Conservation (phyloP, 2,797 vertebrate species). For the Meda fulgida region DNA sequence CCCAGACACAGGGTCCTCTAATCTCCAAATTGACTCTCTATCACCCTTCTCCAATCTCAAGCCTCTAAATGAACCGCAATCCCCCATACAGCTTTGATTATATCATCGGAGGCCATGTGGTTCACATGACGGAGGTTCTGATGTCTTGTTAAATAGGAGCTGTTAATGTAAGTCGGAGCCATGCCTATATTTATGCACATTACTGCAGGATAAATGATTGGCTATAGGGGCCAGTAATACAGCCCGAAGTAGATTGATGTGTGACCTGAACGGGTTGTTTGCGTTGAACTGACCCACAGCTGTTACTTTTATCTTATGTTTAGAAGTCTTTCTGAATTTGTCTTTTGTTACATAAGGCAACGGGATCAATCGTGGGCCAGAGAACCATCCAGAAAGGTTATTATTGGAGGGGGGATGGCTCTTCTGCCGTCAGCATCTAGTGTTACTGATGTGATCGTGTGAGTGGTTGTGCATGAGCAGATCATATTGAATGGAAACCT, state of each 20-base stretch:
- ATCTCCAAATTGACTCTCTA: slow-evolving; percentile 23
- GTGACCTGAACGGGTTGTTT: not conserved
- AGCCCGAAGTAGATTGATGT: not conserved
- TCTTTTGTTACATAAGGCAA: slow-evolving; percentile 31
- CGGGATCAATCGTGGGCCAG: slow-evolving; percentile 2
- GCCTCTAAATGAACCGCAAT: not conserved
- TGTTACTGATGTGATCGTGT: slow-evolving; percentile 48
- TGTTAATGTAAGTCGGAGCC: not conserved
- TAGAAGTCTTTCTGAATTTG: not conserved
- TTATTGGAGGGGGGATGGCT: slow-evolving; percentile 2
- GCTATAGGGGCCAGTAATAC: not conserved
- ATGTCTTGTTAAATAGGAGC: slow-evolving; percentile 20
- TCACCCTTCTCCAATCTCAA: slow-evolving; percentile 22
- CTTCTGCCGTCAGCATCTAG: slow-evolving; percentile 24
- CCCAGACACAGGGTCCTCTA: slow-evolving; percentile 20
- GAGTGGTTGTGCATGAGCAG: slow-evolving; percentile 26
- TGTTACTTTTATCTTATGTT: slow-evolving; percentile 23
- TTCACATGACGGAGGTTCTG: slow-evolving; percentile 6
- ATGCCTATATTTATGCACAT: slow-evolving; percentile 28
- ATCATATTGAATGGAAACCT: slow-evolving; percentile 31
- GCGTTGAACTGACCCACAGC: not conserved
- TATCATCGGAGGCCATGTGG: slow-evolving; percentile 10
- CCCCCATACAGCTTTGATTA: slow-evolving; percentile 12
- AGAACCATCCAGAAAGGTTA: slow-evolving; percentile 31
- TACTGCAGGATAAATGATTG: not conserved